These are phyloP conservation scores for Rhynchophorus ferrugineus DNA, from an alignment of 1,140 invertebrate genomes.

Conservation along the genomic window DNA sequence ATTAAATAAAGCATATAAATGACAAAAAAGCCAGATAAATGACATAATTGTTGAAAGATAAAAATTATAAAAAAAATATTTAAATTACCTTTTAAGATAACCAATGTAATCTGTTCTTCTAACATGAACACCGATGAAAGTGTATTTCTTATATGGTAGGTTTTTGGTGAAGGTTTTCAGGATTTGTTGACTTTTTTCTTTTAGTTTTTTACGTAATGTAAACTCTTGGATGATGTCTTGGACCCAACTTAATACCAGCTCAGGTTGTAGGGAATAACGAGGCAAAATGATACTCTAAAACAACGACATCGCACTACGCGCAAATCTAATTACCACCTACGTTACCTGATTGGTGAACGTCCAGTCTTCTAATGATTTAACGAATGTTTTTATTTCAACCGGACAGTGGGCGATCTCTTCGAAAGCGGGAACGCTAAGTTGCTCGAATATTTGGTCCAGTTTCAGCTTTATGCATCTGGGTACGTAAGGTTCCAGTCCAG, in stretches of 20 bases:
- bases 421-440: slow-evolving; percentile 50
- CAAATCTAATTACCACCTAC: background rate
- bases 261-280: slow-evolving; percentile 49
- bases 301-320: too few species aligned
- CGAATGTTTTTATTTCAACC: slow-evolving; percentile 43
- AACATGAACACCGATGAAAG: slow-evolving; percentile 53
- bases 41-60: too few species aligned
- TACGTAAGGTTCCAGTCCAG: slow-evolving; percentile 51
- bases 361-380: slow-evolving; percentile 49
- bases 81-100: slow-evolving; percentile 45
- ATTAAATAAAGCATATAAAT: too few species aligned
- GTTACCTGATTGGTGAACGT: slow-evolving; percentile 47
- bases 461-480: slow-evolving; percentile 49
- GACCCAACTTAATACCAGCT: slow-evolving; percentile 49
- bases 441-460: slow-evolving; percentile 48
- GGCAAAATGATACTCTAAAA: slow-evolving; percentile 48
- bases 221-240: slow-evolving; percentile 52
- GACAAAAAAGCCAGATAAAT: too few species aligned
- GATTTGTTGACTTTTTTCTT: slow-evolving; percentile 43
- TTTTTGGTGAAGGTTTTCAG: slow-evolving; percentile 38
- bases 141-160: slow-evolving; percentile 35
- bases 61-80: too few species aligned
- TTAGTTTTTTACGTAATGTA: slow-evolving; percentile 44
- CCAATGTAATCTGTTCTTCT: slow-evolving; percentile 53
- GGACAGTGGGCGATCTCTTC: slow-evolving; percentile 51